These are phyloP conservation scores for Ibycter americanus DNA, from an alignment of 2,797 vertebrate genomes.

Conservation along the genomic window DNA sequence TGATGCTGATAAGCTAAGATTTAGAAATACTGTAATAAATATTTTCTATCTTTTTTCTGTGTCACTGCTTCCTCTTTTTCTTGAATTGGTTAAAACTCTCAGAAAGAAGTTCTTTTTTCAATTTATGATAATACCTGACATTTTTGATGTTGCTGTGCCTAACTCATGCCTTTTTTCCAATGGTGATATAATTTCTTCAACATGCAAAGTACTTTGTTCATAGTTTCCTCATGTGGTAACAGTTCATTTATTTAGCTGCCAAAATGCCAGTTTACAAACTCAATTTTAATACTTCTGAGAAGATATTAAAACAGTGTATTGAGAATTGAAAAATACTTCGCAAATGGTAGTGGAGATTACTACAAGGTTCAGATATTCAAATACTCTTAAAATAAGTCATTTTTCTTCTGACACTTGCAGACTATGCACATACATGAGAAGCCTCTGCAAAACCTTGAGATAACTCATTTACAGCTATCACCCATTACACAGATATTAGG, in stretches of 20 bases:
- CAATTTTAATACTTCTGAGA: background rate
- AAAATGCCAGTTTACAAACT: background rate
- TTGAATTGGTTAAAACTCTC: background rate
- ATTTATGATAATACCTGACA: background rate
- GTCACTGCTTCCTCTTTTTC: background rate
- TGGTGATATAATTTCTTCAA: background rate
- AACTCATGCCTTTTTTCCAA: background rate
- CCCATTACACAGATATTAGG: background rate
- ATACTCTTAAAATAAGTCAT: background rate
- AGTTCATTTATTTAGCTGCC: background rate
- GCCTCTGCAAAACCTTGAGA: background rate
- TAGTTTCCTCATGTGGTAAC: background rate
- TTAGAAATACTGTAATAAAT: background rate
- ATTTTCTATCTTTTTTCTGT: background rate
- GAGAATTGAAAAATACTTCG: background rate
- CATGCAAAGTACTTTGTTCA: background rate
- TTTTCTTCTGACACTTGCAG: background rate
- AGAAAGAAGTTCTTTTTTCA: background rate
- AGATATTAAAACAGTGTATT: background rate
- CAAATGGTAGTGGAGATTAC: background rate
- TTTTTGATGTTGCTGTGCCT: fast-evolving
- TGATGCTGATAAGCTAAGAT: background rate
- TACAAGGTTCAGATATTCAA: background rate
- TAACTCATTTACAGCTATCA: background rate
- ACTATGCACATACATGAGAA: background rate